These are phyloP conservation scores for Echinops telfairi DNA, from an alignment of 2,113 vertebrate genomes.

Conservation along the genomic window DNA sequence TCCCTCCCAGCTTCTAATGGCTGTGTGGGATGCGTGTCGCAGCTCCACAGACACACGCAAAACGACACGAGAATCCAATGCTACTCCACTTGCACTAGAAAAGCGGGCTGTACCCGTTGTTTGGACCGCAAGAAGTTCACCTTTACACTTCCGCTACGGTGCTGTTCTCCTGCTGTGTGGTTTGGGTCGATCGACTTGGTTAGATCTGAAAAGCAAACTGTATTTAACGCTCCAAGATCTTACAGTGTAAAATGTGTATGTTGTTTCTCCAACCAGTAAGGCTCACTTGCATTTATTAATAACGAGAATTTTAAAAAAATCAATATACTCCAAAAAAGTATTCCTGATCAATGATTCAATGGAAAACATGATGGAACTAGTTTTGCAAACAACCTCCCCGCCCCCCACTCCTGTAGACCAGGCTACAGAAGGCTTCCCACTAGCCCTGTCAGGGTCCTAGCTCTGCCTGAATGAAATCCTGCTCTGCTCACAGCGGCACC, in stretches of 20 bases:
- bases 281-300: too few species aligned
- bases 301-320: not conserved
- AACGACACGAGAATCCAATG: not conserved
- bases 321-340: not conserved
- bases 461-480: not conserved
- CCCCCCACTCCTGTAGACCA: not conserved
- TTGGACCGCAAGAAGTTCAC: not conserved
- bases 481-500: not conserved
- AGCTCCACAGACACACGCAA: not conserved
- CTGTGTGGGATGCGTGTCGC: not conserved
- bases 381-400: not conserved
- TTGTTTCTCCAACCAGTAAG: not conserved
- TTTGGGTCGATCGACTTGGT: not conserved
- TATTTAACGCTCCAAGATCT: not conserved
- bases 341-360: not conserved
- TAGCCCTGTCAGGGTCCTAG: too few species aligned
- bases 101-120: not conserved
- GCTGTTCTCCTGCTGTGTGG: not conserved
- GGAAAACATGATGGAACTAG: not conserved
- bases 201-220: not conserved
- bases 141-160: not conserved
- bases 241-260: not conserved
- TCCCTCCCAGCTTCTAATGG: not conserved
- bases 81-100: not conserved
- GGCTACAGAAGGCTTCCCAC: not conserved